Evolutionary conservation across 2,888 invertebrate genomes (phyloP), one percentile per base, ranked within the genome.

Genomic region (Noctua fimbriata): DNA sequence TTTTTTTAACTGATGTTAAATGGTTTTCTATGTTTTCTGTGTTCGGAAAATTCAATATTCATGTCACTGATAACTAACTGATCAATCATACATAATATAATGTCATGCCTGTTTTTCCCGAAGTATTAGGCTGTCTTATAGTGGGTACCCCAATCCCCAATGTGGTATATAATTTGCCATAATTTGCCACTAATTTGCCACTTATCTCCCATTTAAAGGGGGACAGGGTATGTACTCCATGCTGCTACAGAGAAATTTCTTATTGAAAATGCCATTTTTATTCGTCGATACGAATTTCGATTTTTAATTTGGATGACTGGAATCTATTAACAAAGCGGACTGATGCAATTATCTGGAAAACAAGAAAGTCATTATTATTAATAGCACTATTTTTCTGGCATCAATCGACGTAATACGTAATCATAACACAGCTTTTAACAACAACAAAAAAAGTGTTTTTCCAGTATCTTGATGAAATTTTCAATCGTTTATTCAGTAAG

Each of bases 311-410:
- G 28, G 1, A 69, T 44, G 44, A 14, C 36, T 47, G 14, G 5
- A 14, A 36, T 69, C 69, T 79, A 36, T 73, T 65, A 80, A 74
- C n/a, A 65, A 49, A 66, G 7, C 32, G n/a, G 3, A 44, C 24
- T 55, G 10, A 32, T 74, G 81, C 74, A 74, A 36, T 73, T 73
- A 28, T 63, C 60, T 67, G 55, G 28, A 41, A 63, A 80, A 81
- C 69, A 60, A 32, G 32, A 28, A 36, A 73, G 44, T 79, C 14
- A 63, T n/a, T 80, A 44, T 80, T 80, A 80, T 80, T 80, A 80
- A 60, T 80, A 80, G 80, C 67, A 28, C n/a, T 24, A 18, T 44
- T 69, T 49, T 60, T 73, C 72, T 80, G 80, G 80, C 73, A 60
- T 63, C 28, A n/a, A 73, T 69, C 36, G 52, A 47, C n/a, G 52